Conservation (phyloP, 2,797 vertebrate species). For the Macrochelys suwanniensis region DNA sequence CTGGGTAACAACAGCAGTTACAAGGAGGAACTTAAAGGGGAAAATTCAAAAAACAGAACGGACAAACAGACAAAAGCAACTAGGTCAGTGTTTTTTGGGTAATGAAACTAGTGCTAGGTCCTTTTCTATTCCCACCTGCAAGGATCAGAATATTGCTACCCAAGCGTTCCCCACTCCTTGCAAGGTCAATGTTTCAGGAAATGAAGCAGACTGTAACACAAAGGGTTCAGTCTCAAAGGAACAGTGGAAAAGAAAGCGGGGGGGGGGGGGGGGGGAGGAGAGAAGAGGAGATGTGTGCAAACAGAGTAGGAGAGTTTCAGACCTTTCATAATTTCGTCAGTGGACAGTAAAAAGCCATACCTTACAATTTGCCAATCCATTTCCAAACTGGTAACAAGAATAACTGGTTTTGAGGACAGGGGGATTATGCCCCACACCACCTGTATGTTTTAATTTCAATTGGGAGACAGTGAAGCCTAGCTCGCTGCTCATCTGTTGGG, state of each 20-base stretch:
- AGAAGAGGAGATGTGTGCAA: neutral
- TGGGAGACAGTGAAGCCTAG: neutral
- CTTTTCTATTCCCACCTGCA: neutral
- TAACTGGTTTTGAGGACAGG: neutral
- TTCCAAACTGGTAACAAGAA: neutral
- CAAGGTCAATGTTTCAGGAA: neutral
- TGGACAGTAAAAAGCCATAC: neutral
- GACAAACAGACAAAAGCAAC: neutral
- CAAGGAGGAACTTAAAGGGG: neutral
- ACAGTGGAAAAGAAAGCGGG: neutral
- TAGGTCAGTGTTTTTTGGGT: neutral
- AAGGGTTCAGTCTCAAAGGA: neutral
- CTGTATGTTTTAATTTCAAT: neutral
- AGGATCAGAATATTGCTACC: neutral
- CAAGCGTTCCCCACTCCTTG: neutral
- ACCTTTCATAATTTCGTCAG: neutral
- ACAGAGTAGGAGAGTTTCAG: neutral
- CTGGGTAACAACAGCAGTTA: neutral
- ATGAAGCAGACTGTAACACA: neutral
- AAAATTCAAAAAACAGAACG: neutral
- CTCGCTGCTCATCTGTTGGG: neutral
- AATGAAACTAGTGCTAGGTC: neutral
- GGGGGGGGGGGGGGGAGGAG: no score
- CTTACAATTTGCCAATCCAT: neutral
- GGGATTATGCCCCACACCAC: neutral